Evolutionary conservation across 2,113 vertebrate species (phyloP).

Genomic region (Brachypteracias leptosomus): DNA sequence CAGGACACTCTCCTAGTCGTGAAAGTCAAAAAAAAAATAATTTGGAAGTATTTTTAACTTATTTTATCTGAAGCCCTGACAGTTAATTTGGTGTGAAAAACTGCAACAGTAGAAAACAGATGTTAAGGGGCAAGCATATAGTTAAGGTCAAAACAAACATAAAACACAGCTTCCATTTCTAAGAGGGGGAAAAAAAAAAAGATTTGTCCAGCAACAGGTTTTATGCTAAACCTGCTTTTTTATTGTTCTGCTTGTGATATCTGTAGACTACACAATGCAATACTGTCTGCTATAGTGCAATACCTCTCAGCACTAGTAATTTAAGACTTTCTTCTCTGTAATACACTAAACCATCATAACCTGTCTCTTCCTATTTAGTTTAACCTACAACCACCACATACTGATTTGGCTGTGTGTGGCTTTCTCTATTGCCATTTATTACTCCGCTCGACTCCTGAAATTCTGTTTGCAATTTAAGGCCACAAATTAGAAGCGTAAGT

Average conservation of each 20-base stretch:
- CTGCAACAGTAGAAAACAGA: conserved; percentile 81
- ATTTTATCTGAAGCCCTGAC: conserved; percentile 80
- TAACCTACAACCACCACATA: conserved; percentile 89
- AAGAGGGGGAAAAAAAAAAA: not conserved
- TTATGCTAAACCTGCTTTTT: conserved; percentile 79
- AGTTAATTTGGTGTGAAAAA: conserved; percentile 87
- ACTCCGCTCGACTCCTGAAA: conserved; percentile 93
- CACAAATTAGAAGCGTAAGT: conserved; percentile 99
- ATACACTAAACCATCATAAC: conserved; percentile 91
- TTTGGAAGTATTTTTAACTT: conserved; percentile 80
- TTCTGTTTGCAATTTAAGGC: conserved; percentile 99
- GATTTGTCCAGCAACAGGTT: conserved; percentile 80
- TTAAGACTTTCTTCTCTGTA: conserved; percentile 87
- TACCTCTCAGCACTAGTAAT: conserved; percentile 86
- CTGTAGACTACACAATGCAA: conserved; percentile 79
- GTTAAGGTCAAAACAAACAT: conserved; percentile 81
- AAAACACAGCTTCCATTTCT: conserved; percentile 75
- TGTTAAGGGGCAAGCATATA: conserved; percentile 79
- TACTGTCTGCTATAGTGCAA: conserved; percentile 78
- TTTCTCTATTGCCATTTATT: conserved; percentile 90
- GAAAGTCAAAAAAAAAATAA: conserved; percentile 77
- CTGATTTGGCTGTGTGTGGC: conserved; percentile 86
- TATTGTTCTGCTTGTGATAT: conserved; percentile 81
- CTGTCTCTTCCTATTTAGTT: conserved; percentile 89
- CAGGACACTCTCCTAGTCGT: conserved; percentile 56